A percentile compares a stretch with the other conserved stretches of the same genome.
Evolutionary conservation across 1,140 invertebrate genomes (phyloP).

Genomic region (Ptiloglossa arizonensis): DNA sequence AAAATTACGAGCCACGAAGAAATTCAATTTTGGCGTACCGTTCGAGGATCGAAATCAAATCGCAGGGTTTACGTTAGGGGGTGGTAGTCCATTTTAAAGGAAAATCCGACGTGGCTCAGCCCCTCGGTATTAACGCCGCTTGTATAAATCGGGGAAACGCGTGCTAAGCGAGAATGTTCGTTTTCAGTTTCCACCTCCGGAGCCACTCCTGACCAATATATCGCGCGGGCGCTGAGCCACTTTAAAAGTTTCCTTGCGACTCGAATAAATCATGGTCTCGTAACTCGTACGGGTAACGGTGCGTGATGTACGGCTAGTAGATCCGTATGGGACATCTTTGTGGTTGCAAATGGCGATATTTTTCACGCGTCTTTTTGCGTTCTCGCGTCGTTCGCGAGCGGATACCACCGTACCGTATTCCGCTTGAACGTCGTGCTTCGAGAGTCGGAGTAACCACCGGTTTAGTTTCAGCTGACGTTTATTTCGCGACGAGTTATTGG

Average conservation of each 20-base stretch:
- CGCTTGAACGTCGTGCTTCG: neutral
- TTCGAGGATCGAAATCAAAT: too few species aligned
- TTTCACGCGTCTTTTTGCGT: slow-evolving; percentile 17
- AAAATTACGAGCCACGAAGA: too few species aligned
- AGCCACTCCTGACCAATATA: slow-evolving; percentile 27
- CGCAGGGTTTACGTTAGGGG: too few species aligned
- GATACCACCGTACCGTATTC: slow-evolving; percentile 5
- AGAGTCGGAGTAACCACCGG: neutral
- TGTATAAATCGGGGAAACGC: neutral
- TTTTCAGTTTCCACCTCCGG: neutral
- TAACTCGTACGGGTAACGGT: slow-evolving; percentile 36
- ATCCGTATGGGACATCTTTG: slow-evolving; percentile 42
- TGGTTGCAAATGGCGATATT: slow-evolving; percentile 52
- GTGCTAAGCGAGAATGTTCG: slow-evolving; percentile 7
- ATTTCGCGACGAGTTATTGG: slow-evolving; percentile 14
- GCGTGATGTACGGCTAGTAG: slow-evolving; percentile 31
- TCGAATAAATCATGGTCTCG: slow-evolving; percentile 50
- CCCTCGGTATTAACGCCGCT: neutral
- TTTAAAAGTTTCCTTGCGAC: slow-evolving; percentile 50
- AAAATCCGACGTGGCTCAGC: neutral
- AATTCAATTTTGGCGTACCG: too few species aligned
- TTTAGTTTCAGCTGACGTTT: neutral
- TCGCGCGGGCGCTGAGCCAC: slow-evolving; percentile 39
- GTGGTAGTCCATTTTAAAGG: neutral
- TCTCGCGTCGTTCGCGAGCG: too few species aligned